Evolutionary conservation across 2,113 vertebrate genomes (phyloP), one percentile per base, ranked within the genome.

Genomic region (Pelusios castaneus): DNA sequence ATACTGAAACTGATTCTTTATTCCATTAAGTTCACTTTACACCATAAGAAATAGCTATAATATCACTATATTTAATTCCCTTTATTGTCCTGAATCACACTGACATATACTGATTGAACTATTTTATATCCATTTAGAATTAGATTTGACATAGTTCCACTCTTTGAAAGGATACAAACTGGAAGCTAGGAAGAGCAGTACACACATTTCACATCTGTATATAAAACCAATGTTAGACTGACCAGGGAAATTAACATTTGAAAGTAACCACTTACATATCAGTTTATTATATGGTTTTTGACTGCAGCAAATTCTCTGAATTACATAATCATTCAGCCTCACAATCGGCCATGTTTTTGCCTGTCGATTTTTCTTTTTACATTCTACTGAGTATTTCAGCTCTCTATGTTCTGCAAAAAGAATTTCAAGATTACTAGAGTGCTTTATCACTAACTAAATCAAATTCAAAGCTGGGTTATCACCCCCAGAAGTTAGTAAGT

Each of bases 401-500:
- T 73, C 63, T 94, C 55, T 78, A 2, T 82, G 82, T 91, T 47
- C 67, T 90, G 31, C 7, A 92, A 16, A 87, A 87, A 89, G 85
- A 77, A 89, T 86, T 25, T 3, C 12, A 75, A 84, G 90, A 96
- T 96, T 94, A 87, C 43, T 43, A 47, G 78, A 95, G 43, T 54
- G 70, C 41, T 90, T 95, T 95, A 94, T 95, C 94, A 93, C 81
- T 75, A 94, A 84, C 8, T 1, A 93, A 97, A 97, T 95, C 89
- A 91, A 97, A 96, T 95, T 96, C 82, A 96, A 92, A 96, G 88
- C 82, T 88, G 19, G 9, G 80, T 92, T 96, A 96, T 94, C 95
- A 24, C 24, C 88, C 24, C 45, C 6, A 1, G 82, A 84, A 92
- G 80, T 80, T 54, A 90, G 79, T 55, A 95, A 91, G 86, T 52